Evolutionary conservation across 2,113 vertebrate species (phyloP), one percentile per base, ranked within the genome.

Genomic region (Sapajus apella): DNA sequence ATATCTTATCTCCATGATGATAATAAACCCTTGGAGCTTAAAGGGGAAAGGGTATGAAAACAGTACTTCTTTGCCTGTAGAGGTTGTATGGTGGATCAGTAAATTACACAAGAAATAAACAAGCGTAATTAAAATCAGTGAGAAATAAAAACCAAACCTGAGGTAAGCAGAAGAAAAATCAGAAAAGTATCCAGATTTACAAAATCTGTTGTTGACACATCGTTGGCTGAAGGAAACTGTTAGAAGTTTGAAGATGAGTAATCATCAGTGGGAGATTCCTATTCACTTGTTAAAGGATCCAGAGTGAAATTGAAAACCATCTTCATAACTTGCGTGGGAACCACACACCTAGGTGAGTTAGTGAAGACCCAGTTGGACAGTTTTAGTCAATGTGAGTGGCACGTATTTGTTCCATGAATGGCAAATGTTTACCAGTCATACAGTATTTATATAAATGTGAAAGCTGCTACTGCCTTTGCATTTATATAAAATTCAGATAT

Each of bases 301-400:
- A 81, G 21, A 23, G 11, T 30, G n/a, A n/a, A 84, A 8, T 56
- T 52, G 37, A 76, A 40, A 55, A 76, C 32, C 32, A 52, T 40
- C 16, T 68, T 40, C 77, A 47, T 64, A 10, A 68, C 20, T 92
- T 47, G 35, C 43, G 10, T 21, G 23, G 56, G 37, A 91, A 79
- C 17, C 43, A n/a, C 11, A 72, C 61, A 56, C 18, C 37, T 27
- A 4, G 18, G 11, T 61, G 50, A 64, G 6, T 17, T 32, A 81
- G 61, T 75, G n/a, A 35, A 50, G 18, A 16, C 2, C 56, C 35
- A 25, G 27, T 56, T 37, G 56, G 86, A 58, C 4, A 12, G 43
- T 32, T 1, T 55, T 52, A 6, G 8, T 25, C 45, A 21, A 4
- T 7, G 30, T 35, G 14, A 0, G 0, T 13, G 12, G 21, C 9